A percentile compares a stretch with the other conserved stretches of the same genome.
Evolutionary conservation across 2,888 invertebrate species (phyloP).

Genomic region (Mesorhabditis spiculigera): DNA sequence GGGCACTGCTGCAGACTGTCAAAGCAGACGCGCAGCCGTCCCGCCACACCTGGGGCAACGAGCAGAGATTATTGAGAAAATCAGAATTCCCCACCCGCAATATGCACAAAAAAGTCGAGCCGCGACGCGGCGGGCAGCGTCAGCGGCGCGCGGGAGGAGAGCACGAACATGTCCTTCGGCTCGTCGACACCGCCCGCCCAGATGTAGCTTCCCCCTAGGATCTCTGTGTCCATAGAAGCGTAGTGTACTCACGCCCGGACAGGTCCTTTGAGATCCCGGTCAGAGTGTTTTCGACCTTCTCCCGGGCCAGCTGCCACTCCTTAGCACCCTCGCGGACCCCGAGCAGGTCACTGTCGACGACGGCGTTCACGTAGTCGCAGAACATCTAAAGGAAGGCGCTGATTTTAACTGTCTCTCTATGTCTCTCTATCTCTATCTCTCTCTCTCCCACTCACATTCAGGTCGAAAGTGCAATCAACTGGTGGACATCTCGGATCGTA

Average conservation of each 20-base stretch:
- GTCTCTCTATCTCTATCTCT: too few species aligned
- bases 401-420: conserved; percentile 6
- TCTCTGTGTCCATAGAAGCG: neutral
- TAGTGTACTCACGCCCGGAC: conserved; percentile 14
- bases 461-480: conserved; percentile 38
- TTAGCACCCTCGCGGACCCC: conserved; percentile 11
- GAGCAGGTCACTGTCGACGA: conserved; percentile 14
- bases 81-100: conserved; percentile 29
- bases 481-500: conserved; percentile 32
- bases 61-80: neutral
- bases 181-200: conserved; percentile 33
- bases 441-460: conserved; percentile 13
- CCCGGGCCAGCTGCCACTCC: conserved; percentile 34
- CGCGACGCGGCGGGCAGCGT: conserved; percentile 18
- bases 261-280: conserved; percentile 45
- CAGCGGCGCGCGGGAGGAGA: conserved; percentile 25
- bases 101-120: conserved; percentile 42
- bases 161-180: conserved; percentile 29
- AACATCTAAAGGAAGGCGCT: conserved; percentile 22
- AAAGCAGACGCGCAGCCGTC: conserved; percentile 45
- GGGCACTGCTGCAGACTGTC: conserved; percentile 42
- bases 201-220: conserved; percentile 35
- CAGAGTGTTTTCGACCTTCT: conserved; percentile 37
- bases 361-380: conserved; percentile 31
- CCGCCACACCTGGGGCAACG: conserved; percentile 30